Conservation (phyloP, 2,113 vertebrate species). For the Herpailurus yagouaroundi region DNA sequence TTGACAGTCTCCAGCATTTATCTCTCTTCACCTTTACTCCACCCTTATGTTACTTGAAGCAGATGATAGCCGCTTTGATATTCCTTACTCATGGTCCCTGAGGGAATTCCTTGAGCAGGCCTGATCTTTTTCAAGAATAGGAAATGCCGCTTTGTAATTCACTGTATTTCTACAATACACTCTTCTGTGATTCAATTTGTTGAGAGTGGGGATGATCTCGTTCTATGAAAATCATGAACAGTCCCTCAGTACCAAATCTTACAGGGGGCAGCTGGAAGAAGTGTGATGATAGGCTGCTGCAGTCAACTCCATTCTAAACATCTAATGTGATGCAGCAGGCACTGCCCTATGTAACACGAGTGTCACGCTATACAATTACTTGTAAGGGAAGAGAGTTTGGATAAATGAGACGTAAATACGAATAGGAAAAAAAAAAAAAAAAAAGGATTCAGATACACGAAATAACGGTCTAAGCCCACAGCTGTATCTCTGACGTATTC, state of each 20-base stretch:
- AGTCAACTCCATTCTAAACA: not conserved
- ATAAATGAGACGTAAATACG: not conserved
- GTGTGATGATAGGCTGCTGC: not conserved
- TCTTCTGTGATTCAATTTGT: not conserved
- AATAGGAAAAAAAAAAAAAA: not conserved
- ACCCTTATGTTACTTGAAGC: not conserved
- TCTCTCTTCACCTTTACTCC: not conserved
- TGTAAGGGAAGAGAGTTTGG: not conserved
- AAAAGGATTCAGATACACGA: not conserved
- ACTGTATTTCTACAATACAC: not conserved
- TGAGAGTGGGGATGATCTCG: not conserved
- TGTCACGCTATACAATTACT: not conserved
- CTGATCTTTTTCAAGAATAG: not conserved
- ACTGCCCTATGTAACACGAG: not conserved
- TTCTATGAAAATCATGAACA: not conserved
- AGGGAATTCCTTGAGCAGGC: not conserved
- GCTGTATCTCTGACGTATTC: not conserved
- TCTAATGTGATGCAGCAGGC: not conserved
- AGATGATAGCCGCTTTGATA: not conserved
- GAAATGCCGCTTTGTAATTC: not conserved
- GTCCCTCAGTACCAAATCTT: not conserved
- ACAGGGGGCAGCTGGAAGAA: not conserved
- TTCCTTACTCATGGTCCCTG: not conserved
- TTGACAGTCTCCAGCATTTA: not conserved
- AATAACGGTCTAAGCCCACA: not conserved